phyloP scores from a whole-genome alignment of 1,140 invertebrate genomes.

The Lethocerus indicus region DNA sequence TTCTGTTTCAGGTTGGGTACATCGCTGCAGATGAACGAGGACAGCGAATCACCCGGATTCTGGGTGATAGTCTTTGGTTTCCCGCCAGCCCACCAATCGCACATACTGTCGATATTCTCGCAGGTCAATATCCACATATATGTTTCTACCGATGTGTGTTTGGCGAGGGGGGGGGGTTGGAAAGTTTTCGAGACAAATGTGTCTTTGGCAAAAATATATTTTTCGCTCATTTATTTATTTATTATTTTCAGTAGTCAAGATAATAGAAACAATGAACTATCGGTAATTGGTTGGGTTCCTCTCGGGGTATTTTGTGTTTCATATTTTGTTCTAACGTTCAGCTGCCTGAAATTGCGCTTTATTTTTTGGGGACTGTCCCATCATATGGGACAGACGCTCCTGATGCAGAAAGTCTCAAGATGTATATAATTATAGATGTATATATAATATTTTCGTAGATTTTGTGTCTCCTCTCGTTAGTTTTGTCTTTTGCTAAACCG shows the following conservation, averaged over 20 bases:
- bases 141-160: neutral
- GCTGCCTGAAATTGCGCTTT: no score
- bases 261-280: neutral
- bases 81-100: neutral
- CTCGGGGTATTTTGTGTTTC: no score
- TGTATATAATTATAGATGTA: no score
- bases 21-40: neutral
- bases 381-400: no score
- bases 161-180: neutral
- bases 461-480: neutral
- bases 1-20: neutral
- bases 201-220: no score
- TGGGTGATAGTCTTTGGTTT: constrained; percentile 5
- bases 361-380: no score
- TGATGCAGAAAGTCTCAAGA: no score
- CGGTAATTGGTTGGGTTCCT: neutral
- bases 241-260: neutral
- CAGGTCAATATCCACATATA: neutral
- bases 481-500: neutral
- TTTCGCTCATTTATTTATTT: no score
- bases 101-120: neutral
- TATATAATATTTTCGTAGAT: no score
- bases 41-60: neutral
- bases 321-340: no score
- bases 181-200: neutral